Conservation (phyloP, 2,797 vertebrate species). For the Chelon auratus region DNA sequence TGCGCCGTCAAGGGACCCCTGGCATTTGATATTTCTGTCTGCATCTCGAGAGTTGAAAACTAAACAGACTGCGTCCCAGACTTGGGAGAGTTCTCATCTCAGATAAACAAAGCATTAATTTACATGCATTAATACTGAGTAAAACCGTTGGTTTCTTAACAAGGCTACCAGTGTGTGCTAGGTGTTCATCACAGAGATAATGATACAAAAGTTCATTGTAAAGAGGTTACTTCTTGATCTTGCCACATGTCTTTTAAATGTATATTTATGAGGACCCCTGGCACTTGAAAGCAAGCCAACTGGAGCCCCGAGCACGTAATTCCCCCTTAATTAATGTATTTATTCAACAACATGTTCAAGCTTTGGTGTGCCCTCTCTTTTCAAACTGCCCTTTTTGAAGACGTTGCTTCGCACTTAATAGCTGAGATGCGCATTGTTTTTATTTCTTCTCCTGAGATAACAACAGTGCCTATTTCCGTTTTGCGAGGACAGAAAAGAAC, state of each 20-base stretch:
- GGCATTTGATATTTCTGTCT: conserved; percentile 74
- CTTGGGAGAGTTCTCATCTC: conserved; percentile 69
- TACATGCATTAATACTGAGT: conserved; percentile 83
- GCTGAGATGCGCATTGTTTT: conserved; percentile 62
- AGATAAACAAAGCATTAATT: conserved; percentile 85
- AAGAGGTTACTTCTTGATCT: conserved; percentile 84
- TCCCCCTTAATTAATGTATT: conserved; percentile 85
- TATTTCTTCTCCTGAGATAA: conserved; percentile 62
- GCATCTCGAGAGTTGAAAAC: conserved; percentile 61
- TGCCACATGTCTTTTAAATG: conserved; percentile 81
- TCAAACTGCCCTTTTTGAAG: conserved; percentile 81
- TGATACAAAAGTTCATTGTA: conserved; percentile 82
- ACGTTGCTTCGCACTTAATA: conserved; percentile 75
- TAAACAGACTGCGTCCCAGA: conserved; percentile 67
- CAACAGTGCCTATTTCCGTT: conserved; percentile 65
- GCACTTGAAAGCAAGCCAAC: conserved; percentile 79
- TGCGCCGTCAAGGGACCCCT: conserved; percentile 44
- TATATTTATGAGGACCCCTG: conserved; percentile 85
- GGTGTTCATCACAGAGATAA: conserved; percentile 75
- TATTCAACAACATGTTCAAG: conserved; percentile 83
- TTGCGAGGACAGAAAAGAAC: conserved; percentile 68
- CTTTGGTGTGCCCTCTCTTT: conserved; percentile 76
- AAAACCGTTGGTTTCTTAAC: conserved; percentile 68
- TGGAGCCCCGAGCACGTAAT: conserved; percentile 74
- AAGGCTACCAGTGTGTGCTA: conserved; percentile 58